Percentiles rank a stretch among this genome's conserved stretches.
Evolutionary conservation across 2,113 vertebrate genomes (phyloP).

Genomic region (Cheilinus undulatus): DNA sequence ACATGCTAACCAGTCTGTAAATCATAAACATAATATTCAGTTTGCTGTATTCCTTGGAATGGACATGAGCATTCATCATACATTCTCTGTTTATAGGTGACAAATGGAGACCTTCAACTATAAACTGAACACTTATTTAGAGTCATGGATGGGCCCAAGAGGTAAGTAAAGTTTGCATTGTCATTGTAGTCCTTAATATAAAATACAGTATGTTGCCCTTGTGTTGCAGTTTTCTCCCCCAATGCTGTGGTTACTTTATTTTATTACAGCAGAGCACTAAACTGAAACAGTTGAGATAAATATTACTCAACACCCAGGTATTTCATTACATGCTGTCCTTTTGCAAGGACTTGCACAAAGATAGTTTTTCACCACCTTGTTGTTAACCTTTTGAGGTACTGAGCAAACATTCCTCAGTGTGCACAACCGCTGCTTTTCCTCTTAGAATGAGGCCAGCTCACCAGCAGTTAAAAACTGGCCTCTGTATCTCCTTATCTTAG

Average conservation of each 20-base stretch:
- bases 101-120: conserved; percentile 93
- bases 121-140: conserved; percentile 90
- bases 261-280: background rate
- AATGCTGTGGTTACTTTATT: background rate
- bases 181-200: background rate
- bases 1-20: no score
- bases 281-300: background rate
- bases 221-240: background rate
- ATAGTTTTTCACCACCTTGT: conserved; percentile 11
- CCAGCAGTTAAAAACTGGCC: background rate
- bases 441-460: background rate
- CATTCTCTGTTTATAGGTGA: conserved; percentile 79
- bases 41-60: no score
- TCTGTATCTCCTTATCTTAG: conserved; percentile 80
- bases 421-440: conserved; percentile 4
- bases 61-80: background rate
- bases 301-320: background rate
- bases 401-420: conserved; percentile 29
- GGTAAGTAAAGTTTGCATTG: conserved; percentile 80
- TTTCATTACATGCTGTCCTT: background rate
- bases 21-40: no score
- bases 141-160: conserved; percentile 93
- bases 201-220: background rate
- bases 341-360: conserved; percentile 9
- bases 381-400: conserved; percentile 6